These are phyloP conservation scores for Nannobrachium achirus DNA, from an alignment of 2,113 vertebrate genomes.

Conservation along the genomic window DNA sequence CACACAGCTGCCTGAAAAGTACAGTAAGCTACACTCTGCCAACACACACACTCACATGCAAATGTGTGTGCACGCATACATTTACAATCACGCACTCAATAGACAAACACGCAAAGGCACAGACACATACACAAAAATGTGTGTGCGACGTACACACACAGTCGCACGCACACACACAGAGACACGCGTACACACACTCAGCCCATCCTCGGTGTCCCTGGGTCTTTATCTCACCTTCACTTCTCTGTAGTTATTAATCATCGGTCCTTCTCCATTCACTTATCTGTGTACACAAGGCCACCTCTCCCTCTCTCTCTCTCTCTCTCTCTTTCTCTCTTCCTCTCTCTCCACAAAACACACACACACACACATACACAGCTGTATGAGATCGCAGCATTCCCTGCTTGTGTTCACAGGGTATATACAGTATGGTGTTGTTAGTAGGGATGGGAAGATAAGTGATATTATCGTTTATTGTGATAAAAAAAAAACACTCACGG, in stretches of 20 bases:
- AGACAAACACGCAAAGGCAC: not conserved
- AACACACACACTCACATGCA: conserved; percentile 7
- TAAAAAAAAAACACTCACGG: too few relatives aligned
- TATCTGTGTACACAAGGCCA: conserved; percentile 49
- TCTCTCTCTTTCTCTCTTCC: not conserved
- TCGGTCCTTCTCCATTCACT: conserved; percentile 45
- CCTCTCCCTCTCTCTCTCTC: conserved; percentile 11
- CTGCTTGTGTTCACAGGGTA: conserved; percentile 6
- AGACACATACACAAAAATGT: conserved; percentile 13
- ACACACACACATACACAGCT: conserved; percentile 4
- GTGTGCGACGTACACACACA: too few relatives aligned
- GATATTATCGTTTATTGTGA: too few relatives aligned
- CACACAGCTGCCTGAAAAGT: conserved; percentile 23
- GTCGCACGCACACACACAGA: not conserved
- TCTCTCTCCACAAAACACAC: not conserved
- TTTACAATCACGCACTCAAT: too few relatives aligned
- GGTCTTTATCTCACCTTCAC: conserved; percentile 58
- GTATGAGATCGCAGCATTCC: not conserved
- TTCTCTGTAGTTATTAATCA: conserved; percentile 60
- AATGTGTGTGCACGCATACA: too few relatives aligned
- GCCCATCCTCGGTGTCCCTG: conserved; percentile 48
- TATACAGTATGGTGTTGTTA: conserved; percentile 45
- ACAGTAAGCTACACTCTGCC: conserved; percentile 16
- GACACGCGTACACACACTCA: not conserved
- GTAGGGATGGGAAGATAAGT: too few relatives aligned